A percentile compares a stretch with the other conserved stretches of the same genome.
phyloP scores from a whole-genome alignment of 2,113 vertebrate genomes.

The Neopipo cinnamomea region DNA sequence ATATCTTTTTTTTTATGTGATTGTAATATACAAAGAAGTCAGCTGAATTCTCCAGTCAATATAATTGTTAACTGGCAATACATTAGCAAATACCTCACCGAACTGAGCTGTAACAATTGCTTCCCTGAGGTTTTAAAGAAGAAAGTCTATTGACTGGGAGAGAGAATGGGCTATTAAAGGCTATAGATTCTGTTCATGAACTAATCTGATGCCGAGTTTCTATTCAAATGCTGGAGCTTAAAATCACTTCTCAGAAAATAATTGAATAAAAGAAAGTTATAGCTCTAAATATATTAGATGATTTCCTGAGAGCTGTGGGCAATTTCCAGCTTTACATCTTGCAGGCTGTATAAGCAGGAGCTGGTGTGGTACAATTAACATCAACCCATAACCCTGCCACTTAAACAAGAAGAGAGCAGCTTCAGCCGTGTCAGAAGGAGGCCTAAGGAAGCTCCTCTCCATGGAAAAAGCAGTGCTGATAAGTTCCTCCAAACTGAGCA shows the following conservation, averaged over 20 bases:
- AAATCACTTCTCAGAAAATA: conserved; percentile 15
- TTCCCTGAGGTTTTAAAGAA: conserved; percentile 28
- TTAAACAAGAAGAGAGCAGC: background rate
- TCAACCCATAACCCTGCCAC: background rate
- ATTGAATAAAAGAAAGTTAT: conserved; percentile 3
- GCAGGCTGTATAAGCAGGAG: background rate
- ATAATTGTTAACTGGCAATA: background rate
- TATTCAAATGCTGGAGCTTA: background rate
- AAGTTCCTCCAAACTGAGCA: background rate
- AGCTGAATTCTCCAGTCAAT: background rate
- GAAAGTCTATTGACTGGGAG: background rate
- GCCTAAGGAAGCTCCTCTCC: background rate
- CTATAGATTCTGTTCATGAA: background rate
- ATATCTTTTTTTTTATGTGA: background rate
- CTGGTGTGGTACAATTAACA: background rate
- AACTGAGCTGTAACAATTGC: background rate
- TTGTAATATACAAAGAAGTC: background rate
- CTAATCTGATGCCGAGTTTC: background rate
- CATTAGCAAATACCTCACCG: background rate
- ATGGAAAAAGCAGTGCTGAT: background rate
- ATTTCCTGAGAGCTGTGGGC: background rate
- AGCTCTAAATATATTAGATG: background rate
- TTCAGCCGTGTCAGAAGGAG: background rate
- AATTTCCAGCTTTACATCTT: background rate
- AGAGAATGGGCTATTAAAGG: background rate